Base-by-base conservation (phyloP, 2,888 invertebrate genomes). In the Epistrophe eligans region DNA sequence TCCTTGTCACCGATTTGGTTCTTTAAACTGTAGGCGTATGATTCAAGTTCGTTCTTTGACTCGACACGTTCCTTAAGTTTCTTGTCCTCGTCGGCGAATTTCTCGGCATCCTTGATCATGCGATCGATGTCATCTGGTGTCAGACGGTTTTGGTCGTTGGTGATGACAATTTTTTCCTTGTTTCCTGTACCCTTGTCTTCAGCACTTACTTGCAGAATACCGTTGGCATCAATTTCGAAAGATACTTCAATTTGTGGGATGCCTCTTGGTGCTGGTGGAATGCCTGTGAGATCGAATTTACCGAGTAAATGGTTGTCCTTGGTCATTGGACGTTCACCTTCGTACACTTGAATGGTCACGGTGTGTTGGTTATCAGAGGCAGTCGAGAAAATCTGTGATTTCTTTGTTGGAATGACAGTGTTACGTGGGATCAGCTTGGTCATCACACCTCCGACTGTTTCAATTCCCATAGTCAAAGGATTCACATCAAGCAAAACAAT, bases 401-500 rank as follows among this genome's bases (percentile, higher is more conserved):
- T 99, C 95, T 99, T 99, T 73, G 99, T 99, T 40, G 99, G 99
- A 91, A 99, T 99, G 88, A 99, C 99, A 35, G 99, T 99, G 95
- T 99, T 99, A 90, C 99, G 95, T 74, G 98, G 97, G 92, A 99
- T 99, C 76, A 99, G 95, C 93, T 99, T 99, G 90, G 99, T 99
- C 99, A 99, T 99, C 40, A 99, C 99, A 89, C 99, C 99, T 88
- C 99, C 99, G 66, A 99, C 99, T 55, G 99, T 99, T 94, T 99
- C 99, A 91, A 99, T 99, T 93, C 99, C 99, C 96, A 99, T 96
- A 89, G 99, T 99, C 89, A 99, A 95, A 89, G 99, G 99, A 93
- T 99, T 99, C 74, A 99, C 99, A 93, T 99, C 99, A 88, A 99
- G 95, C 84, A 99, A 95, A 0, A 99, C 98, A 89, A 99, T 97